Base-by-base conservation (phyloP, 2,113 vertebrate species). In the Apodemus sylvaticus region DNA sequence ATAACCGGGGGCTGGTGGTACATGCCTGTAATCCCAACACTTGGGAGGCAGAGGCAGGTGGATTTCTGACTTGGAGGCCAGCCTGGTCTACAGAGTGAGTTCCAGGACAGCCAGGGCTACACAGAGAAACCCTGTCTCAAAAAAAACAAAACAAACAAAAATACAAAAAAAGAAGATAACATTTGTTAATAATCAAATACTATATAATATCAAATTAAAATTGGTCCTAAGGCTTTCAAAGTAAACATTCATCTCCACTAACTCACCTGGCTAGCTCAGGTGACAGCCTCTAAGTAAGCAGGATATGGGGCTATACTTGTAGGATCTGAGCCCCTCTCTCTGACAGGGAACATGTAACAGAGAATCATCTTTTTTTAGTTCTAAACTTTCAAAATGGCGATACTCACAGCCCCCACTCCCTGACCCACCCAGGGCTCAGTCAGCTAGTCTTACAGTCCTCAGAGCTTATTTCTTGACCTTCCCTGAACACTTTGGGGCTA, bases 251-350 rank as follows among this genome's bases (percentile, higher is more conserved):
- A 22, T 5, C 31, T 42, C 81, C 34, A 14, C 5, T 53, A n/a
- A 19, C 0, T 7, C 7, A 7, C n/a, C 51, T 5, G 8, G 19
- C 13, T 14, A 34, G 29, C 20, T 17, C 0, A 81, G n/a, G 24
- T 6, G 5, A n/a, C 0, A 20, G 17, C 51, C 79, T 58, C 24
- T 34, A 31, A 36, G 64, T 10, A 19, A 19, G 14, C 0, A 26
- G 12, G 1, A 17, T 9, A 66, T 3, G 9, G 1, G 3, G 0
- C 5, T 7, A 9, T 9, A 45, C 12, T 64, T 7, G 1, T 0
- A 31, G 42, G 62, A 22, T 19, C 36, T 12, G 53, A 70, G 94
- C 17, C 51, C 29, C 60, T 39, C 2, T 0, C 9, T 66, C 55
- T 29, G 48, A 55, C 9, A 0, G 0, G 31, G 22, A 64, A 34